Evolutionary conservation across 2,113 vertebrate genomes (phyloP), one percentile per base, ranked within the genome.

Genomic region (Ammodytes dubius): DNA sequence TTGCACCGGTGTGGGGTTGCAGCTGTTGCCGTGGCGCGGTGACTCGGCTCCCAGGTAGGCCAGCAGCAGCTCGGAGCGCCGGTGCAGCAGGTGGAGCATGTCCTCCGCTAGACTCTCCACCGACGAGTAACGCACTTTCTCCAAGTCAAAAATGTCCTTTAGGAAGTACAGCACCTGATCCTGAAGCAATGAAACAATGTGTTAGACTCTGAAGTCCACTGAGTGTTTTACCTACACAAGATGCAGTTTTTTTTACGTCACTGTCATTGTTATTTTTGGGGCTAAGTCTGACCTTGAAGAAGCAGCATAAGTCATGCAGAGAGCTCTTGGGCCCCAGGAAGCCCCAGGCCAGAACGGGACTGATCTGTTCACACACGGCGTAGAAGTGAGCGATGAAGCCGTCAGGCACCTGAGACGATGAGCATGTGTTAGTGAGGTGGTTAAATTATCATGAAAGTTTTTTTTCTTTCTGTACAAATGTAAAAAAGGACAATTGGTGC

Each of bases 381-480:
- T 99, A 99, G 92, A 99, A 98, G 87, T 97, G 97, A 53, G 97
- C 96, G 78, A 99, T 98, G 94, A 99, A 99, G 57, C 98, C 98
- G 81, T 99, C 96, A 4, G 96, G 91, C 54, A 97, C 95, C 98
- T 99, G 81, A 79, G 76, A 65, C 47, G 50, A 42, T 60, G 0
- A 19, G 12, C 35, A 65, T 37, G 70, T 2, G n/a, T 14, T 2
- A 11, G 4, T 49, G 12, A 50, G 39, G n/a, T 43, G 9, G 19
- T 15, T 3, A 10, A 40, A 45, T 12, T 4, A 11, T 46, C 11
- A 2, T 43, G 39, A 17, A 4, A 46, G 14, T 8, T 7, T n/a
- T n/a, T n/a, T n/a, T n/a, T n/a, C n/a, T n/a, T n/a, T n/a, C n/a
- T n/a, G n/a, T n/a, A n/a, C n/a, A n/a, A n/a, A 37, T 43, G 11